Base-by-base conservation (phyloP, 2,113 vertebrate species). In the Rhegmatorhina hoffmannsi region DNA sequence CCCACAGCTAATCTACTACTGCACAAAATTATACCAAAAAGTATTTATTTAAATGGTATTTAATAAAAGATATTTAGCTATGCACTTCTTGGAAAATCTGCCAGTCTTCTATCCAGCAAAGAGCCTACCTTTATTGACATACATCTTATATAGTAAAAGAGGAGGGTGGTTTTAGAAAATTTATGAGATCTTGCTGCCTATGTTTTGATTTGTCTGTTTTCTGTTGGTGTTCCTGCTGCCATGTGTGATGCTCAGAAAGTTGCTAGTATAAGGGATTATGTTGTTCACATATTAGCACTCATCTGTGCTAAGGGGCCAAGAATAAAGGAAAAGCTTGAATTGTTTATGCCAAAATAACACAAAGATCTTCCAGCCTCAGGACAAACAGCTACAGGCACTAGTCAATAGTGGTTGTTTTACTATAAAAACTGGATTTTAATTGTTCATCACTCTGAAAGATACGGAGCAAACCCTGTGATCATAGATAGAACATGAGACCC, bases 1-100 rank as follows among this genome's bases (percentile, higher is more conserved):
- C 89, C 68, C 78, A 79, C 46, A 91, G 78, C 40, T 91, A 73
- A 95, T 82, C 81, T 89, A 74, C 53, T 77, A 31, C 36, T 83
- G 58, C 59, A 85, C 1, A 1, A 90, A 94, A 77, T 73, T 4
- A 50, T 40, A 79, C 12, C 8, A 34, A 82, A 87, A 52, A 16
- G 0, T 64, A 73, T 64, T 76, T 84, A 50, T 91, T 87, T 82
- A 80, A 92, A 91, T 89, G 46, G 14, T 46, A 64, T 79, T 92
- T 79, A 94, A 84, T 66, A 44, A 87, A 92, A 64, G 5, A 33
- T 66, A 83, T 38, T 89, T 68, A 34, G 28, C 28, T 69, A 63
- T 67, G 17, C 28, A 82, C 20, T 89, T 89, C 56, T 80, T 92
- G 68, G 29, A 72, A 89, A 93, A 88, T 67, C 60, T 83, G 33